phyloP scores from a whole-genome alignment of 2,113 vertebrate species.

The Cranoglanis bouderius region DNA sequence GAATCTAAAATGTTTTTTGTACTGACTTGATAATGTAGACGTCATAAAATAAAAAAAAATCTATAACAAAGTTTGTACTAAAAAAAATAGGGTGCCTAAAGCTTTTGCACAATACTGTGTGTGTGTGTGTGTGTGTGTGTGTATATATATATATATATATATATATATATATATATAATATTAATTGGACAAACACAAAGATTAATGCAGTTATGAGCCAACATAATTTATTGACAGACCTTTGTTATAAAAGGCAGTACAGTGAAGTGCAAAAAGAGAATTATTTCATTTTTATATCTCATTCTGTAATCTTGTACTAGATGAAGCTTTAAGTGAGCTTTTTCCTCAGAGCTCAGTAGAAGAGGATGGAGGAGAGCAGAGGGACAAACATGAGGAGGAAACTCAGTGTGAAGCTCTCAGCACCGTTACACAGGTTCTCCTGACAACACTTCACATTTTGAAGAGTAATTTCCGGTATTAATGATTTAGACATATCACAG shows the following conservation, averaged over 20 bases:
- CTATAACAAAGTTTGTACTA: no score
- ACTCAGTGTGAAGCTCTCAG: constrained; percentile 31
- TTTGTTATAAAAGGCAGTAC: neutral
- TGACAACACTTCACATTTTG: constrained; percentile 58
- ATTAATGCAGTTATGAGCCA: neutral
- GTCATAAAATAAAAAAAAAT: no score
- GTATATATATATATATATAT: no score
- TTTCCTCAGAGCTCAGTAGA: constrained; percentile 44
- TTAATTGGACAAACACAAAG: neutral
- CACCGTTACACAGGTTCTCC: constrained; percentile 59
- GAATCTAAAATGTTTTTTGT: no score
- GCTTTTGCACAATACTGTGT: no score
- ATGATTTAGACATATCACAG: neutral
- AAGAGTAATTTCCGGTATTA: neutral
- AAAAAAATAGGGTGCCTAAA: no score
- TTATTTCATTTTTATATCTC: neutral
- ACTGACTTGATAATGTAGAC: no score
- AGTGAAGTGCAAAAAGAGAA: neutral
- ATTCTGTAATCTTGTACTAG: neutral
- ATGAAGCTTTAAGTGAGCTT: neutral
- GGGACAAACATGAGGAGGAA: constrained; percentile 54
- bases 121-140: neutral
- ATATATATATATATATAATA: no score
- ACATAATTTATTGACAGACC: neutral
- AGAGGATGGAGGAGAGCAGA: constrained; percentile 38